A percentile compares a stretch with the other conserved stretches of the same genome.
Conservation (phyloP, 2,113 vertebrate genomes). For the Cyphomyrus plagiostoma region DNA sequence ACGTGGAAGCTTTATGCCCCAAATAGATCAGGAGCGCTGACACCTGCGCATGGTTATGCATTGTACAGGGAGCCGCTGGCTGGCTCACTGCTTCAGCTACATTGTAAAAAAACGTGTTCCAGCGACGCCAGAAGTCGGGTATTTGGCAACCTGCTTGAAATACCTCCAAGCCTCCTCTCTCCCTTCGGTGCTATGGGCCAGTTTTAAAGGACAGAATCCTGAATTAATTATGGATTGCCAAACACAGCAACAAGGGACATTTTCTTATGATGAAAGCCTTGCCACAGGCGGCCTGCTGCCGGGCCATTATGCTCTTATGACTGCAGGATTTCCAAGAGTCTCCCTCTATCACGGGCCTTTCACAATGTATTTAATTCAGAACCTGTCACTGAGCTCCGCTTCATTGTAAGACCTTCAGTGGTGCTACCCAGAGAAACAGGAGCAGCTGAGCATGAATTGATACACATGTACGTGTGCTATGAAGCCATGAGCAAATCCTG, state of each 20-base stretch:
- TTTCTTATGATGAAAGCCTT: constrained; percentile 21
- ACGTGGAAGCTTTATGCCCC: constrained; percentile 27
- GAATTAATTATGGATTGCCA: constrained; percentile 24
- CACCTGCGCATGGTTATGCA: background rate
- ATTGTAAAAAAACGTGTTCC: background rate
- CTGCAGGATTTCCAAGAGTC: background rate
- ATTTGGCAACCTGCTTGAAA: constrained; percentile 19
- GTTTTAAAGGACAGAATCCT: constrained; percentile 16
- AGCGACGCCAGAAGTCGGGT: background rate
- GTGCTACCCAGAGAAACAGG: background rate
- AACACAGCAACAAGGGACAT: constrained; percentile 13
- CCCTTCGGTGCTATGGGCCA: background rate
- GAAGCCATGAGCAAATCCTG: background rate
- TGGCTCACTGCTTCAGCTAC: background rate
- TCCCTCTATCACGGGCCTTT: background rate
- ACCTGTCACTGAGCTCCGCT: background rate
- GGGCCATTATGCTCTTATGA: background rate
- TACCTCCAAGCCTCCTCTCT: constrained; percentile 3
- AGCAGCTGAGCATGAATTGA: background rate
- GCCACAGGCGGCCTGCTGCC: constrained; percentile 9
- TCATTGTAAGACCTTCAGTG: background rate
- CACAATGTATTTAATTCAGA: constrained; percentile 14
- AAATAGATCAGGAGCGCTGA: constrained; percentile 26
- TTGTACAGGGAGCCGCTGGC: background rate
- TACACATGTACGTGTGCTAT: background rate